Base-by-base conservation (phyloP, 92 coral and sea anemone species). In the Isaurus tuberculatus region DNA sequence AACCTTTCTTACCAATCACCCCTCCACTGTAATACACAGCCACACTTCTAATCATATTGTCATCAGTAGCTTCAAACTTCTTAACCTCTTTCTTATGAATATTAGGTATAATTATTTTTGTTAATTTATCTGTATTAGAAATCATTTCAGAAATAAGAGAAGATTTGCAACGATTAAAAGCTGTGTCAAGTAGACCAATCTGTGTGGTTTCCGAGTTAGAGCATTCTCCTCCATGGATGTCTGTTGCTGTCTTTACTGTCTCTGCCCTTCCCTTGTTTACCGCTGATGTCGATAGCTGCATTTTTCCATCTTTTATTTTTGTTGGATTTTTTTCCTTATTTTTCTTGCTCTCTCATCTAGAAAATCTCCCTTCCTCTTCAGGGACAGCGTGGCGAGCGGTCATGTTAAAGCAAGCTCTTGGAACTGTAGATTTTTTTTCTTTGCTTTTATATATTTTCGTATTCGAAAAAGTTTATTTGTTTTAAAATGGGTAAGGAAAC, bases 21-120 rank as follows among this genome's bases (percentile, higher is more conserved):
- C 65, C 65, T 23, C 83, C 83, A 73, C 81, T 58, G 46, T 84
- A 84, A 73, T 84, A 74, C 64, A 36, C 79, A 9, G 72, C 73
- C 22, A 80, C 81, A 36, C 86, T 80, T 70, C 44, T 57, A 33
- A 61, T 32, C 70, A 80, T 57, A 81, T 87, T 87, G 8, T 71
- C 81, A 31, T 36, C 51, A 42, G 90, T 78, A 2, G 27, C 51
- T 72, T 86, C 90, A 79, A 37, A 86, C 44, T 71, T 22, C 42
- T 70, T 34, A 16, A 72, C 55, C 29, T 40, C 46, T 80, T 72
- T 40, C 57, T 87, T 87, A 72, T 80, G 60, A 13, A 81, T 71
- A 22, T 53, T 65, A 53, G 86, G 74, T 61, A 87, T 53, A n/a
- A 86, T 73, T 80, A 42, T 72, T 63, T 87, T 60, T 22, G 51